A percentile compares a stretch with the other conserved stretches of the same genome.
Evolutionary conservation across 2,797 vertebrate genomes (phyloP).

Genomic region (Acipenser ruthenus): DNA sequence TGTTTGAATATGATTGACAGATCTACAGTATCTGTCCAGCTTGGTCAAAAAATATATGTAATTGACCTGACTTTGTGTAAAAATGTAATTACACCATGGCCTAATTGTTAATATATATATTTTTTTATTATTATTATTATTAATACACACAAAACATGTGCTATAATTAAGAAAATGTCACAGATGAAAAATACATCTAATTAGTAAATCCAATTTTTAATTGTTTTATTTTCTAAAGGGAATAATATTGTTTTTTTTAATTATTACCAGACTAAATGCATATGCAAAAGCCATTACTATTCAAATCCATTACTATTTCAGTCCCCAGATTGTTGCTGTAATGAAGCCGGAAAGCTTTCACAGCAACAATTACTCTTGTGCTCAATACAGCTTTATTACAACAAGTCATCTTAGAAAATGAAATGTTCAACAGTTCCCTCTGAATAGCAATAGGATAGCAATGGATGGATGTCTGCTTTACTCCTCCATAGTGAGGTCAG

Average conservation of each 20-base stretch:
- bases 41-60: too few species aligned
- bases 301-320: background rate
- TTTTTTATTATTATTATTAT: background rate
- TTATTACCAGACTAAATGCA: too few species aligned
- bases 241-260: background rate
- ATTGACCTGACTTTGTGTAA: too few species aligned
- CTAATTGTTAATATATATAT: too few species aligned
- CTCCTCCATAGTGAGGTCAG: too few species aligned
- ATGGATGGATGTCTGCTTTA: too few species aligned
- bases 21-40: too few species aligned
- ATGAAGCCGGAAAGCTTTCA: slow-evolving; percentile 1
- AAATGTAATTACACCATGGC: too few species aligned
- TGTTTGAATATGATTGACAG: too few species aligned
- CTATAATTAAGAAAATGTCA: background rate
- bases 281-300: background rate
- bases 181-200: background rate
- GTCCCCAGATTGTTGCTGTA: background rate
- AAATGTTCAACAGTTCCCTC: background rate
- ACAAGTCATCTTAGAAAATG: background rate
- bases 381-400: background rate
- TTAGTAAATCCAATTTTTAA: background rate
- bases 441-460: background rate
- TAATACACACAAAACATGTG: background rate
- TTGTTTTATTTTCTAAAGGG: slow-evolving; percentile 1
- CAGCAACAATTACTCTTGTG: background rate